These are phyloP conservation scores for Drepanosiphum platanoidis DNA, from an alignment of 2,888 invertebrate genomes.

Conservation along the genomic window DNA sequence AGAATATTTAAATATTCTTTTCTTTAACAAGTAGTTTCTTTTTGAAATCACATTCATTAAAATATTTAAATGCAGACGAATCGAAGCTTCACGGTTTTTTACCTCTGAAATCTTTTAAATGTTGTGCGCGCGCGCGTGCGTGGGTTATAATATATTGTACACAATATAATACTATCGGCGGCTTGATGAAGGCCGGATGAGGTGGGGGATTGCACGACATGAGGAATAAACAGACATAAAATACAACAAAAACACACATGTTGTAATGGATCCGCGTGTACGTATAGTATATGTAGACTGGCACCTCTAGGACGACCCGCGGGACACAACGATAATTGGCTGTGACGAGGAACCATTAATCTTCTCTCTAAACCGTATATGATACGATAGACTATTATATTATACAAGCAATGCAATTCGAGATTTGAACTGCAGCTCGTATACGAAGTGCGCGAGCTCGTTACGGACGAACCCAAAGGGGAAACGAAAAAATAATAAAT, in stretches of 20 bases:
- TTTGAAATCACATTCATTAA: not conserved
- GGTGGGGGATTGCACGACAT: not conserved
- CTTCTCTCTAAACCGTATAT: conserved; percentile 10
- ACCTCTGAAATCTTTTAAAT: not conserved
- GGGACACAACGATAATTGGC: conserved; percentile 12
- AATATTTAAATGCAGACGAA: not conserved
- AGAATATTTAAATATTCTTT: too few species aligned
- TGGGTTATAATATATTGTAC: not conserved
- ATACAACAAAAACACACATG: not conserved
- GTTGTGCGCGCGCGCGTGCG: not conserved
- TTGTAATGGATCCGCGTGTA: not conserved
- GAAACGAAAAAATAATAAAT: not conserved
- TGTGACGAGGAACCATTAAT: conserved; percentile 26
- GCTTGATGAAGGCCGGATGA: too few species aligned
- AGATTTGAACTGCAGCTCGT: not conserved
- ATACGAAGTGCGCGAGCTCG: not conserved
- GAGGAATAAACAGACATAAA: not conserved
- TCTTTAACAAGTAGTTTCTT: too few species aligned
- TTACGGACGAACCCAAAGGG: not conserved
- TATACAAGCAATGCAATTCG: not conserved
- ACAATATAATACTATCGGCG: too few species aligned
- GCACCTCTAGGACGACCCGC: not conserved
- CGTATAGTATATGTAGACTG: not conserved
- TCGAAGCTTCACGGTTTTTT: not conserved
- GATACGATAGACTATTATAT: not conserved